Base-by-base conservation (phyloP, 2,113 vertebrate genomes). In the Sinocyclocheilus rhinocerous region DNA sequence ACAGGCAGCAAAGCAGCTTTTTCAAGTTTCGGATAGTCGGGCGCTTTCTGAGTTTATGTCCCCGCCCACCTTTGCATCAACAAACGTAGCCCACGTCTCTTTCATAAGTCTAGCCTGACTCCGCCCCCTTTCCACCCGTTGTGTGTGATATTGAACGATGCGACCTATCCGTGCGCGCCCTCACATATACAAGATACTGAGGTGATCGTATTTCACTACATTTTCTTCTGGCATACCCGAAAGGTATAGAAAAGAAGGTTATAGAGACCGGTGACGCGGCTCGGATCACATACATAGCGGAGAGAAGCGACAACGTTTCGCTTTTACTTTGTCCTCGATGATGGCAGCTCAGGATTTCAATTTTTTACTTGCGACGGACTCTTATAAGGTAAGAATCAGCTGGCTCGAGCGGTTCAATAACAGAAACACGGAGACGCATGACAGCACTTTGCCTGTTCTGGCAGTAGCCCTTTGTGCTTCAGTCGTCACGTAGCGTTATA, bases 271-370 rank as follows among this genome's bases (percentile, higher is more conserved):
- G 45, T 81, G 77, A 39, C 33, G 42, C 26, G n/a, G 36, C 33
- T 55, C 26, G n/a, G 36, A 73, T n/a, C 57, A 42, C 75, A 77
- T 78, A 84, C 83, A 81, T 59, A 89, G n/a, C 33, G 57, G n/a
- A 39, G 65, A 70, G 9, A 79, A 26, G 69, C 39, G 45, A 29
- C 29, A 45, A 3, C 36, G 12, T 76, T 88, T 86, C 70, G 39
- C 10, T 55, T 82, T 88, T 76, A 13, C 55, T 81, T 50, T 69
- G 59, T 83, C 39, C 59, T 63, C 24, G 59, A 81, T 48, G 9
- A 95, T 95, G 94, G 93, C 93, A 92, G 91, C 92, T 2, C 89
- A 89, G 72, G 94, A 95, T 72, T 95, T 94, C 88, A 95, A 95
- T 91, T 87, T 95, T 76, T 87, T 95, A 88, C 92, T 95, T 1